Evolutionary conservation across 2,113 vertebrate genomes (phyloP).

Genomic region (Zosterops pallidus): DNA sequence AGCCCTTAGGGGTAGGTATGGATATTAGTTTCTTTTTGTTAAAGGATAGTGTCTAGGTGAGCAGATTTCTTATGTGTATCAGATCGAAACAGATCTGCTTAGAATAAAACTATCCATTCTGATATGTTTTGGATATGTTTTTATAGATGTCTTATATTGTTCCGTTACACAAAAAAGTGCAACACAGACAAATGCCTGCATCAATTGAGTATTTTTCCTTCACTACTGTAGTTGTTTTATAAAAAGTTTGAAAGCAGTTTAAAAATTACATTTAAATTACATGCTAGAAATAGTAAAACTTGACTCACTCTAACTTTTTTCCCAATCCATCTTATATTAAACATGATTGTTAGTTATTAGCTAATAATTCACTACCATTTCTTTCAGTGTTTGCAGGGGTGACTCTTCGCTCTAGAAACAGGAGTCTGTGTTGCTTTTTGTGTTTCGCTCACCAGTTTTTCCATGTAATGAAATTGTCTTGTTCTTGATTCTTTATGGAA

Average conservation of each 20-base stretch:
- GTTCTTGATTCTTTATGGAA: neutral
- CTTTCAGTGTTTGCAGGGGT: neutral
- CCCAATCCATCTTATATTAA: neutral
- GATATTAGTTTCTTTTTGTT: neutral
- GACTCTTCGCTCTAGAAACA: neutral
- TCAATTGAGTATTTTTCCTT: neutral
- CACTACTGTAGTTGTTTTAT: neutral
- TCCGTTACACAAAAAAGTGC: neutral
- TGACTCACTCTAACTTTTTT: neutral
- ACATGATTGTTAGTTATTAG: neutral
- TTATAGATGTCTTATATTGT: neutral
- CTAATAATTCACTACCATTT: neutral
- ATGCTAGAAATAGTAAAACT: neutral
- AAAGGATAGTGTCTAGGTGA: neutral
- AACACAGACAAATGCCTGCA: neutral
- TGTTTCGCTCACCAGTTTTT: neutral
- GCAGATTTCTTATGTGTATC: neutral
- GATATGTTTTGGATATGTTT: neutral
- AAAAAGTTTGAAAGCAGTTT: neutral
- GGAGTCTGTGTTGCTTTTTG: neutral
- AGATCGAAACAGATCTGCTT: neutral
- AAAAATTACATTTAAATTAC: neutral
- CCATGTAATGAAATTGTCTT: neutral
- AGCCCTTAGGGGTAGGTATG: neutral
- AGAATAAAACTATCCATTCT: neutral